Evolutionary conservation across 2,113 vertebrate species (phyloP).

Genomic region (Phyllostomus discolor): DNA sequence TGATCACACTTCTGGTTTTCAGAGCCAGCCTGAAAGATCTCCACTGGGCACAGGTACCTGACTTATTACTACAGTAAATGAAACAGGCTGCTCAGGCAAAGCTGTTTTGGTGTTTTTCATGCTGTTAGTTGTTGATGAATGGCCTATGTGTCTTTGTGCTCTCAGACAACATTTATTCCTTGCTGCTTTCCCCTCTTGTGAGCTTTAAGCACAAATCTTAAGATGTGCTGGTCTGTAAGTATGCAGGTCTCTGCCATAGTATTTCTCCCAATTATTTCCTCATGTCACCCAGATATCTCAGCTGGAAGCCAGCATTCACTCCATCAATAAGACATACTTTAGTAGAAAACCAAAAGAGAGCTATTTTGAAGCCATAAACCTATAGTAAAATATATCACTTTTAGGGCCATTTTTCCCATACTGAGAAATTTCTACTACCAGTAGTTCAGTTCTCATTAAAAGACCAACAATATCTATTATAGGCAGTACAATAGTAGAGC

Average conservation of each 20-base stretch:
- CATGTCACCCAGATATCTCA: not conserved
- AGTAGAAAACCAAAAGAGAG: not conserved
- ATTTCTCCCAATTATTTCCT: not conserved
- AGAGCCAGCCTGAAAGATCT: not conserved
- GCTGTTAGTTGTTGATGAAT: constrained; percentile 29
- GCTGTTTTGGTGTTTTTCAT: constrained; percentile 22
- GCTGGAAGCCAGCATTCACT: not conserved
- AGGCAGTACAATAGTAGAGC: not conserved
- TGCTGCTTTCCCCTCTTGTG: not conserved
- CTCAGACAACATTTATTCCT: not conserved
- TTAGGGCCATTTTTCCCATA: not conserved
- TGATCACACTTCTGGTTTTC: not conserved
- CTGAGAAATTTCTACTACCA: not conserved
- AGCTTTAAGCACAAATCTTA: not conserved
- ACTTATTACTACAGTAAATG: not conserved
- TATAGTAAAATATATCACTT: not conserved
- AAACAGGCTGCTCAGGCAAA: not conserved
- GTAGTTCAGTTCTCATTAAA: not conserved
- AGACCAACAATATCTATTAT: not conserved
- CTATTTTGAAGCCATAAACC: not conserved
- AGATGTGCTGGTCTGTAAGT: not conserved
- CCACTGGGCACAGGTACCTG: rapidly evolving
- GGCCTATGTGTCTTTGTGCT: not conserved
- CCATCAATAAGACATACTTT: not conserved
- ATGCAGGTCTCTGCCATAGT: not conserved